A percentile compares a stretch with the other conserved stretches of the same genome.
These are phyloP conservation scores for Clarias batrachus DNA, from an alignment of 2,113 vertebrate species.

Conservation along the genomic window DNA sequence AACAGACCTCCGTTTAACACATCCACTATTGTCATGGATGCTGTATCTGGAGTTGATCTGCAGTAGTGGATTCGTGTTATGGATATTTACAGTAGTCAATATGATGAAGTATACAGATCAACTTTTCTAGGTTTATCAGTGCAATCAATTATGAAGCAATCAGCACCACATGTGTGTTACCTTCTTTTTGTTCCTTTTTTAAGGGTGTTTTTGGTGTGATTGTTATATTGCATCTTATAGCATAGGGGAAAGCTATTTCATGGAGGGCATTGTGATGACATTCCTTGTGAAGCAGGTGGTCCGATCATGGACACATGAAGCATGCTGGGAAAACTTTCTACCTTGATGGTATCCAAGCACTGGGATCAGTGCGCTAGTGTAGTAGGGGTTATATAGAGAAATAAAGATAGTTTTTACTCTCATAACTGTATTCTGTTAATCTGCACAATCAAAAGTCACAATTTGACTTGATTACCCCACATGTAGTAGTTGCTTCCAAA, in stretches of 20 bases:
- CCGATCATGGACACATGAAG: too few relatives aligned
- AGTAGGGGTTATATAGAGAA: too few relatives aligned
- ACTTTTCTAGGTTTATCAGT: not conserved
- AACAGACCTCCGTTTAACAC: slow-evolving; percentile 6
- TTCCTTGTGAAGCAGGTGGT: too few relatives aligned
- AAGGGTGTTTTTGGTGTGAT: not conserved
- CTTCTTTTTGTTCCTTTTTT: not conserved
- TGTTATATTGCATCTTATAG: not conserved
- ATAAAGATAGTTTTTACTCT: too few relatives aligned
- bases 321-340: too few relatives aligned
- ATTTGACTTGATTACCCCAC: too few relatives aligned
- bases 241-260: not conserved
- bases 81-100: not conserved
- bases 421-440: too few relatives aligned
- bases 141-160: not conserved
- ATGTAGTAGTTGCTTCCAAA: not conserved
- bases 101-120: not conserved
- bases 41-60: not conserved
- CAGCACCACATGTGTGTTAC: not conserved
- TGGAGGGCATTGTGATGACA: too few relatives aligned
- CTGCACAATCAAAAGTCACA: too few relatives aligned
- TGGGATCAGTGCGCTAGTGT: too few relatives aligned
- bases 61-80: not conserved
- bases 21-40: not conserved
- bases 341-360: too few relatives aligned